These are phyloP conservation scores for Cydia amplana DNA, from an alignment of 1,140 invertebrate species.

Conservation along the genomic window DNA sequence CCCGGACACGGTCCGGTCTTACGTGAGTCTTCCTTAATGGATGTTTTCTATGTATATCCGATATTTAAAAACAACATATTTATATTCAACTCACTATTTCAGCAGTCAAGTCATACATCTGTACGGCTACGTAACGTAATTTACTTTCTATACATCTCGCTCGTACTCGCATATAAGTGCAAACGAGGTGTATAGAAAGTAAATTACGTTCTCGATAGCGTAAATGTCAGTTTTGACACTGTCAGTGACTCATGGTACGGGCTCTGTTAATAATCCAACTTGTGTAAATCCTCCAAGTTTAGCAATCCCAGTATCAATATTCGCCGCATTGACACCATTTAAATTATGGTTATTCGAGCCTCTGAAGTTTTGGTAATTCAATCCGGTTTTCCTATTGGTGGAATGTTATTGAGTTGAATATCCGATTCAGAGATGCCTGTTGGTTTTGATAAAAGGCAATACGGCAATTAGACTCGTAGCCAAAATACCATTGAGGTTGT, in stretches of 20 bases:
- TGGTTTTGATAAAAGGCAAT: not conserved
- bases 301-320: slow-evolving; percentile 18
- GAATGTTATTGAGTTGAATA: slow-evolving; percentile 1
- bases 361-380: slow-evolving; percentile 15
- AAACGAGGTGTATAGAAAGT: no score
- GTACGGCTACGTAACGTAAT: no score
- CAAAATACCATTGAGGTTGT: not conserved
- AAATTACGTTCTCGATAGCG: no score
- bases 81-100: no score
- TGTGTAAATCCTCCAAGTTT: slow-evolving; percentile 15
- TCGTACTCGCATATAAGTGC: no score
- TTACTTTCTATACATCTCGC: no score
- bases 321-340: slow-evolving; percentile 14
- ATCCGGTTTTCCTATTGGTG: not conserved
- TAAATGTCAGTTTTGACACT: no score
- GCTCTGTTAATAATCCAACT: not conserved
- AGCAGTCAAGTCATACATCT: not conserved
- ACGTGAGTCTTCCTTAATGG: no score
- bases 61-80: no score
- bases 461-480: not conserved
- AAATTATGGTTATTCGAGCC: slow-evolving; percentile 2
- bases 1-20: no score
- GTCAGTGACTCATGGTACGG: no score
- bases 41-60: no score
- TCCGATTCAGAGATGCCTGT: not conserved